Evolutionary conservation across 1,140 invertebrate genomes (phyloP).

Genomic region (Rhagoletis pomonella): DNA sequence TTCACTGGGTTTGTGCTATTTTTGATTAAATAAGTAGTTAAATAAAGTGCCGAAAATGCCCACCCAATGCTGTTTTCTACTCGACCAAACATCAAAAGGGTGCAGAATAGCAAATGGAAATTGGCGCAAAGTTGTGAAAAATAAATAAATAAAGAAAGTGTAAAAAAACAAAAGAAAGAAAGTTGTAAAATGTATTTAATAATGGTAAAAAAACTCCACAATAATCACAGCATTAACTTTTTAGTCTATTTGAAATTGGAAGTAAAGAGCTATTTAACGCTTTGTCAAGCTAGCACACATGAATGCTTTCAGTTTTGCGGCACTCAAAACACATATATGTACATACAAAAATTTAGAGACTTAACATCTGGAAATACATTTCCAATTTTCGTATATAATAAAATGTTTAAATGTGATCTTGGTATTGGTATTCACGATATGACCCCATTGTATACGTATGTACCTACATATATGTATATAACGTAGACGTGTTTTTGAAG

Average conservation of each 20-base stretch:
- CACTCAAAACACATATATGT: not conserved
- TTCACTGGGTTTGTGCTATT: not conserved
- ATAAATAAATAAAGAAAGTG: constrained; percentile 3
- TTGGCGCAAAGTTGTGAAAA: not conserved
- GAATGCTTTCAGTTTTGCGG: not conserved
- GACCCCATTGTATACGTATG: no score
- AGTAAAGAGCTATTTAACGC: not conserved
- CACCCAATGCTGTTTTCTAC: not conserved
- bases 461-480: no score
- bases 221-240: not conserved
- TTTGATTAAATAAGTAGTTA: constrained; percentile 15
- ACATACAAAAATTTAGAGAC: not conserved
- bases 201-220: constrained; percentile 20
- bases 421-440: not conserved
- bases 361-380: not conserved
- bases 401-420: not conserved
- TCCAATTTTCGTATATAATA: not conserved
- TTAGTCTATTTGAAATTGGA: not conserved
- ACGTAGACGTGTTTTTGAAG: no score
- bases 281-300: not conserved
- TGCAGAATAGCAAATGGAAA: not conserved
- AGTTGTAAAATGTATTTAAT: constrained; percentile 44
- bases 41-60: not conserved
- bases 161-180: not conserved
- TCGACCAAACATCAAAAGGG: not conserved